These are phyloP conservation scores for Aphelocoma californica DNA, from an alignment of 2,797 vertebrate species.

Conservation along the genomic window DNA sequence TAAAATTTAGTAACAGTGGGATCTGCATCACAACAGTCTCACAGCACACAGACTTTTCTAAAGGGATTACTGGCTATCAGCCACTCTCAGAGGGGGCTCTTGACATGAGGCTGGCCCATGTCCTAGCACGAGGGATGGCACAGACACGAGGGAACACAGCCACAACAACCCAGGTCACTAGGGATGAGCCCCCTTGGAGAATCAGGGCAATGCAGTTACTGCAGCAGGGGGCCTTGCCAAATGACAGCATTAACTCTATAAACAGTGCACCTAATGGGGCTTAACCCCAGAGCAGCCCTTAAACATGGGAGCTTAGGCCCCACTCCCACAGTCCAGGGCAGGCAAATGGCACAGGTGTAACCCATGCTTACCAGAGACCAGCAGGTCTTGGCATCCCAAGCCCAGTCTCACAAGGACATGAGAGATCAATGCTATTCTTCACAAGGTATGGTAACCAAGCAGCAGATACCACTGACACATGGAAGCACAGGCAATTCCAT, in stretches of 20 bases:
- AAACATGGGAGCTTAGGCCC: background rate
- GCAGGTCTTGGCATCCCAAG: background rate
- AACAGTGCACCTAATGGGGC: background rate
- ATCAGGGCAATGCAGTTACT: background rate
- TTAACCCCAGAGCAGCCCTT: background rate
- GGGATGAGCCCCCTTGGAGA: background rate
- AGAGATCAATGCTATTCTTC: background rate
- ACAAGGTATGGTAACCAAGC: background rate
- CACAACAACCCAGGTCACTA: background rate
- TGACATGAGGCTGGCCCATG: background rate
- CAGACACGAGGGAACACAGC: background rate
- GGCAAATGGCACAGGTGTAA: background rate
- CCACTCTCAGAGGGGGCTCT: background rate
- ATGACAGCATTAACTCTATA: background rate
- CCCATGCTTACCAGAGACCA: background rate
- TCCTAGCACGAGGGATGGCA: background rate
- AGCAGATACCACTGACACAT: background rate
- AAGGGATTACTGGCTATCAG: conserved; percentile 35
- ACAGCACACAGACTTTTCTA: background rate
- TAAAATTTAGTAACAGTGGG: conserved; percentile 16
- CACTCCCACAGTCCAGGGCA: background rate
- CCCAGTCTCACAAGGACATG: background rate
- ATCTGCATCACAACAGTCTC: background rate
- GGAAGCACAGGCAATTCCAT: background rate
- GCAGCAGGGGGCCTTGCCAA: background rate